These are phyloP conservation scores for Zaprionus davidi DNA, from an alignment of 1,140 invertebrate species.

Conservation along the genomic window DNA sequence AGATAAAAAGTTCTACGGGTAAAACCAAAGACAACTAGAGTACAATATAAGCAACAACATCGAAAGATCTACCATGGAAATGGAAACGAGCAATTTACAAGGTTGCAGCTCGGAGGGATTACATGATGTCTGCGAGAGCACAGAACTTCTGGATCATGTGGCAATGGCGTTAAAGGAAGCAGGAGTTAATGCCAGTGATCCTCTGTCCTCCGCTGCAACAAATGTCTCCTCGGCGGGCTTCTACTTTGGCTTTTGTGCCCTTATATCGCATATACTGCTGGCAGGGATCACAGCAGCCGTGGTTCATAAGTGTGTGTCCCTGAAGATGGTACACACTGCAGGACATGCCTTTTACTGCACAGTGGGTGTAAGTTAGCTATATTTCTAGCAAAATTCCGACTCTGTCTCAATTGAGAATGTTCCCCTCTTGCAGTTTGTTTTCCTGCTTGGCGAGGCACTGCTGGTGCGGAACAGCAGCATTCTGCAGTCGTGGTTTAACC, in stretches of 20 bases:
- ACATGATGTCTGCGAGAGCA: constrained; percentile 35
- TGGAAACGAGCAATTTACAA: constrained; percentile 43
- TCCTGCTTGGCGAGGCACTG: constrained; percentile 71
- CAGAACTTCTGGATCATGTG: constrained; percentile 20
- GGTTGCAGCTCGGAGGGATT: constrained; percentile 35
- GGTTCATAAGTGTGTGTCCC: constrained; percentile 65
- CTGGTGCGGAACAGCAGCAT: constrained; percentile 61
- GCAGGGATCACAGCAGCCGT: constrained; percentile 64
- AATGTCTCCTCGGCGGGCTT: constrained; percentile 30
- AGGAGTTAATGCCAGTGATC: neutral
- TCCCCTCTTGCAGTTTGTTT: constrained; percentile 62
- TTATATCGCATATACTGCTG: constrained; percentile 60
- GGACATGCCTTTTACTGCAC: constrained; percentile 79
- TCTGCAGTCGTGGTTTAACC: constrained; percentile 37
- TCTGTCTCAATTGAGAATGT: neutral
- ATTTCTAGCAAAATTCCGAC: neutral
- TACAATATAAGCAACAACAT: neutral
- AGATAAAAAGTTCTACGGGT: constrained; percentile 53
- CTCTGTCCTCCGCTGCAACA: neutral
- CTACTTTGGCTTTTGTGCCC: constrained; percentile 66
- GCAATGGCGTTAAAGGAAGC: neutral
- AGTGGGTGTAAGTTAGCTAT: constrained; percentile 63
- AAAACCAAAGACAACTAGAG: constrained; percentile 1
- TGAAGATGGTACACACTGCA: constrained; percentile 74
- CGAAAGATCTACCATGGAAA: constrained; percentile 12